A percentile compares a stretch with the other conserved stretches of the same genome.
Evolutionary conservation across 64 coral and sea anemone species (phyloP).

Genomic region (Cladopsammia gracilis): DNA sequence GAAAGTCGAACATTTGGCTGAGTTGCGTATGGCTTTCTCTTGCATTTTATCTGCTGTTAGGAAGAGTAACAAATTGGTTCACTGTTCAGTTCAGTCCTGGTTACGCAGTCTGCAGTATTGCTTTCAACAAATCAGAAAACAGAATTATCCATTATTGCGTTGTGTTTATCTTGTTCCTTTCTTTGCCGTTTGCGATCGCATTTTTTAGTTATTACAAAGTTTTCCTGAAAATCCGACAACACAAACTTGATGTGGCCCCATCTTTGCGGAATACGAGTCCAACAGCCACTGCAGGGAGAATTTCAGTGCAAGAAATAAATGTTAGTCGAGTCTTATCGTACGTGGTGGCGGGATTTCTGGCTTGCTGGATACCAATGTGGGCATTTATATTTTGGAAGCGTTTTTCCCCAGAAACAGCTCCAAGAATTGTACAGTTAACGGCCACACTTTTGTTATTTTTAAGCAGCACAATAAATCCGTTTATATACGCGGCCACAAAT

Average conservation of each 20-base stretch:
- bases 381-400: slow-evolving; percentile 3
- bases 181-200: neutral
- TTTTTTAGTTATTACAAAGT: slow-evolving; percentile 33
- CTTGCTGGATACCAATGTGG: slow-evolving; percentile 30
- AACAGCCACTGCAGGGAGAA: neutral
- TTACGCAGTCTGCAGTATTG: slow-evolving; percentile 13
- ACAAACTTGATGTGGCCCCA: neutral
- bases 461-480: slow-evolving; percentile 12
- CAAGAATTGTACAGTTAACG: neutral
- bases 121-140: neutral
- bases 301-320: slow-evolving; percentile 9
- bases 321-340: neutral
- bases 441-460: neutral
- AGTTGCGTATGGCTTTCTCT: slow-evolving; percentile 6
- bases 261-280: neutral
- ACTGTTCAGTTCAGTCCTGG: neutral
- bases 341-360: neutral
- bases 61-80: neutral
- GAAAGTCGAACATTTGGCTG: neutral
- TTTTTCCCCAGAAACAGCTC: neutral
- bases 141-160: slow-evolving; percentile 25
- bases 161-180: neutral
- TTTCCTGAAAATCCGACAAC: neutral
- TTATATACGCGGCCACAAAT: slow-evolving; percentile 22
- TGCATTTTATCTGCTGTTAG: neutral